These are phyloP conservation scores for Drosophila neotestacea DNA, from an alignment of 2,888 invertebrate genomes.

Conservation along the genomic window DNA sequence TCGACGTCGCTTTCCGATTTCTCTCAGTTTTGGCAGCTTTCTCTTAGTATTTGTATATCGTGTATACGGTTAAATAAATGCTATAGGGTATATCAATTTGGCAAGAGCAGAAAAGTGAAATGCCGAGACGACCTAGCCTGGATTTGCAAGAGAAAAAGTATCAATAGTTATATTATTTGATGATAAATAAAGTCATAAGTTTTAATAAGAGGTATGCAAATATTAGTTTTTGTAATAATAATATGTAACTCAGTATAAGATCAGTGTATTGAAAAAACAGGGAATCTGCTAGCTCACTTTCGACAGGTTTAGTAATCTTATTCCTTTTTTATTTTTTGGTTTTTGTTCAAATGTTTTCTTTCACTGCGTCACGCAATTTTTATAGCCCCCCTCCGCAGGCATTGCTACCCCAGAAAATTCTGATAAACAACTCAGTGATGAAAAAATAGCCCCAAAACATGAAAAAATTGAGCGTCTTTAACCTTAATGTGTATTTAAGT, in stretches of 20 bases:
- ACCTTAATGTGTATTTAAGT: constrained; percentile 83
- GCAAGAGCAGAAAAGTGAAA: too few species aligned
- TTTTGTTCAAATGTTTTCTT: constrained; percentile 63
- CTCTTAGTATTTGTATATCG: constrained; percentile 16
- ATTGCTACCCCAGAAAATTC: constrained; percentile 28
- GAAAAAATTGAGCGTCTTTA: constrained; percentile 76
- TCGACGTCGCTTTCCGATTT: constrained; percentile 37
- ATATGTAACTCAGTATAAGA: too few species aligned
- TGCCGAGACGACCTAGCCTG: too few species aligned
- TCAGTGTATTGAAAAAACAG: not conserved
- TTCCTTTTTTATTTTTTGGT: constrained; percentile 3
- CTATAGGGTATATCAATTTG: not conserved
- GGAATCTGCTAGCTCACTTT: not conserved
- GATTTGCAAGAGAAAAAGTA: too few species aligned
- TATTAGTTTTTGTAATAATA: too few species aligned
- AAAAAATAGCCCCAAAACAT: constrained; percentile 76
- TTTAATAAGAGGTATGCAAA: too few species aligned
- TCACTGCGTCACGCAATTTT: constrained; percentile 80
- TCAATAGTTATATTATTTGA: too few species aligned
- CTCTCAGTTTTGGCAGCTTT: constrained; percentile 36
- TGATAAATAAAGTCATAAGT: too few species aligned
- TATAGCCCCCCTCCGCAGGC: constrained; percentile 35
- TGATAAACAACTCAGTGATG: constrained; percentile 66
- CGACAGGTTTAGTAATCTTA: not conserved
- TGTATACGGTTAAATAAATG: not conserved